phyloP scores from a whole-genome alignment of 2,797 vertebrate genomes.

The Macropus fuliginosus region DNA sequence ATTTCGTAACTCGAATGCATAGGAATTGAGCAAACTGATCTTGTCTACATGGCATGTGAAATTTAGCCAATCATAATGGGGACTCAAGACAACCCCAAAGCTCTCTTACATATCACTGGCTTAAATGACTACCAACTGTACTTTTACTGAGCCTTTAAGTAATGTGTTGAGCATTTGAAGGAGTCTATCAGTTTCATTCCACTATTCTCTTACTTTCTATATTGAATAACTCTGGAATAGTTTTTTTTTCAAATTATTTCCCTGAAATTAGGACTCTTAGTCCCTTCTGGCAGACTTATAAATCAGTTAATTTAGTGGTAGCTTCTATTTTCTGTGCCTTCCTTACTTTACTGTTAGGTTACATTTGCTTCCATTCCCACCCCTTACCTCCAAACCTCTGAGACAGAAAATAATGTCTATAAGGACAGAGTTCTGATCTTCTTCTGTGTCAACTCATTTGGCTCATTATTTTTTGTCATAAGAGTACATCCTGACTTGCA shows the following conservation, averaged over 20 bases:
- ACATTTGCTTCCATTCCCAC: conserved; percentile 38
- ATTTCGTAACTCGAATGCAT: not conserved
- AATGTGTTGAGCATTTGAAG: conserved; percentile 26
- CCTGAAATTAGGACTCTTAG: conserved; percentile 45
- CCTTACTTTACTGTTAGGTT: conserved; percentile 66
- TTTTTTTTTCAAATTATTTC: conserved; percentile 76
- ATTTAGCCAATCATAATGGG: conserved; percentile 34
- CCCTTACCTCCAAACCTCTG: conserved; percentile 28
- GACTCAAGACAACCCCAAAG: not conserved
- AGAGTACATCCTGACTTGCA: conserved; percentile 3
- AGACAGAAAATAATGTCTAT: conserved; percentile 55
- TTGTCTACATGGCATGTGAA: conserved; percentile 11
- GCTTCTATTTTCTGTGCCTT: conserved; percentile 56
- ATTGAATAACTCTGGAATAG: conserved; percentile 53
- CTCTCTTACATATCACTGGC: not conserved
- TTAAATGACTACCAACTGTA: conserved; percentile 52
- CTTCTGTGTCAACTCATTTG: conserved; percentile 62
- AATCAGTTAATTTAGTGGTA: conserved; percentile 61
- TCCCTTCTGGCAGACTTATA: conserved; percentile 62
- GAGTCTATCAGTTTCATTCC: conserved; percentile 54
- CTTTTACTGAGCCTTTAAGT: conserved; percentile 45
- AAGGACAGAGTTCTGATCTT: conserved; percentile 51
- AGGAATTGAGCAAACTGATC: conserved; percentile 43
- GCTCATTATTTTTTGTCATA: conserved; percentile 51
- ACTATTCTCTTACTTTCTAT: conserved; percentile 30